Evolutionary conservation across 1,140 invertebrate genomes (phyloP).

Genomic region (Phymastichus coffea): DNA sequence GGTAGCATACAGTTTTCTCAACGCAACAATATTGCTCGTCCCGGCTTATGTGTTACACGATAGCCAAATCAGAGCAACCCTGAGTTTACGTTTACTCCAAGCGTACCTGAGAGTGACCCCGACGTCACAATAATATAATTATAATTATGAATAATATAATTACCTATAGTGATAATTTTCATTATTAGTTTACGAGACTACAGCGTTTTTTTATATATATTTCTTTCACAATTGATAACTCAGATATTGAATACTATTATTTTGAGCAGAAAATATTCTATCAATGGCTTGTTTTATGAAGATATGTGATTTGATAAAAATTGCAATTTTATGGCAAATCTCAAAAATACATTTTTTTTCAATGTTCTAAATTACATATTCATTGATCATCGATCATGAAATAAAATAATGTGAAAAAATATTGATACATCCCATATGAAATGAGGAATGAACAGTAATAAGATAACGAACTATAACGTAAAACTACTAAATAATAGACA

Average conservation of each 20-base stretch:
- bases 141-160: neutral
- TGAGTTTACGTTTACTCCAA: too few species aligned
- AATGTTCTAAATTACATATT: neutral
- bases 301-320: neutral
- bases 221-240: neutral
- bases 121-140: too few species aligned
- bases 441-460: neutral
- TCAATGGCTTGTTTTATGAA: neutral
- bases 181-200: neutral
- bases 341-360: neutral
- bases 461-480: neutral
- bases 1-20: too few species aligned
- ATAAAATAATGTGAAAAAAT: neutral
- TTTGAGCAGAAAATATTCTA: neutral
- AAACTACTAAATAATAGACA: too few species aligned
- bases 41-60: too few species aligned
- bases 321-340: neutral
- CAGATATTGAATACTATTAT: neutral
- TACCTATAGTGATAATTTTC: neutral
- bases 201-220: neutral
- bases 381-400: conserved; percentile 1
- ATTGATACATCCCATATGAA: neutral
- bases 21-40: too few species aligned
- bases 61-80: too few species aligned
- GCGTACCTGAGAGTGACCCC: too few species aligned